A percentile compares a stretch with the other conserved stretches of the same genome.
phyloP scores from a whole-genome alignment of 2,113 vertebrate genomes.

The Pomatorhinus ruficollis region DNA sequence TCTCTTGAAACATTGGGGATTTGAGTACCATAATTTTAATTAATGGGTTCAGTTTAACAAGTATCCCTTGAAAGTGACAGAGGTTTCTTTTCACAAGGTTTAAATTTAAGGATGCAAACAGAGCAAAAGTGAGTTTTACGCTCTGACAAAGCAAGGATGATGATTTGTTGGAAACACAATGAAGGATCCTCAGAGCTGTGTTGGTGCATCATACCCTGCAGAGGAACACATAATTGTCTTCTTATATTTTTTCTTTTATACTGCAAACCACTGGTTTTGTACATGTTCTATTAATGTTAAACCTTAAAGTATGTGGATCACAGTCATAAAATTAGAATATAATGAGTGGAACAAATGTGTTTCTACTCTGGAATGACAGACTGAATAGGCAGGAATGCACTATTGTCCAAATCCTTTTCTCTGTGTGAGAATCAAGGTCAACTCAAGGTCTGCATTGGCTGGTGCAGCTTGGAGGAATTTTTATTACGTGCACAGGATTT shows the following conservation, averaged over 20 bases:
- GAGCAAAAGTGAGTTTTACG: background rate
- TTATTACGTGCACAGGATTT: background rate
- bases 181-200: background rate
- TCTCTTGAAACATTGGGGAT: background rate
- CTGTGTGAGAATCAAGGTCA: slow-evolving; percentile 16
- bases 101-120: background rate
- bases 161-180: background rate
- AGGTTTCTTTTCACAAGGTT: background rate
- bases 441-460: background rate
- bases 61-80: background rate
- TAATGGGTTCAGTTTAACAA: background rate
- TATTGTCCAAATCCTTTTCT: slow-evolving; percentile 16
- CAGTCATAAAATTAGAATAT: slow-evolving; percentile 24
- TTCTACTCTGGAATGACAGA: background rate
- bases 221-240: background rate
- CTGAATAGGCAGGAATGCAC: background rate
- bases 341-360: slow-evolving; percentile 32
- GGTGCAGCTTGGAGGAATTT: slow-evolving; percentile 4
- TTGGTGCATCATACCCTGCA: background rate
- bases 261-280: background rate
- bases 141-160: background rate
- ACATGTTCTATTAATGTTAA: background rate
- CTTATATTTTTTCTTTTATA: background rate
- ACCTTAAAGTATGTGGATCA: background rate
- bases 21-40: background rate